These are phyloP conservation scores for Synanthedon myopaeformis DNA, from an alignment of 2,888 invertebrate genomes.

Conservation along the genomic window DNA sequence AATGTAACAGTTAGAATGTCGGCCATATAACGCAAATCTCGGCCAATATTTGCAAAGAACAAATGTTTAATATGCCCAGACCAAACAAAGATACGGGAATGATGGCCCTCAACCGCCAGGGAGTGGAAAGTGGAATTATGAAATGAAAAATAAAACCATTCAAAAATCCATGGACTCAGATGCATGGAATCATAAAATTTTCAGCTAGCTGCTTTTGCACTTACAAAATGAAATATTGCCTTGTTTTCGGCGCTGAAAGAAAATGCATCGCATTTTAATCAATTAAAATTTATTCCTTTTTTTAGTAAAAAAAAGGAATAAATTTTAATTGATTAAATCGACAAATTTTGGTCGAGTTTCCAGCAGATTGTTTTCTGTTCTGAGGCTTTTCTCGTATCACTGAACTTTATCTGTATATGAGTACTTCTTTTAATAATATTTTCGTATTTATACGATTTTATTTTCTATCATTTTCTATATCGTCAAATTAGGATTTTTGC, in stretches of 20 bases:
- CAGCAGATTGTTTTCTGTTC: too few relatives aligned
- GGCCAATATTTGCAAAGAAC: constrained; percentile 29
- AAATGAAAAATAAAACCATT: constrained; percentile 40
- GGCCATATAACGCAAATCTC: constrained; percentile 27
- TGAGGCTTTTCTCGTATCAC: too few relatives aligned
- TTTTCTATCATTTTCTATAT: too few relatives aligned
- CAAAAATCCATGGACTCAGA: constrained; percentile 36
- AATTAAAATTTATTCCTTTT: not conserved
- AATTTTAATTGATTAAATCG: too few relatives aligned
- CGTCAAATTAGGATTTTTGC: too few relatives aligned
- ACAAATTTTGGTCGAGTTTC: too few relatives aligned
- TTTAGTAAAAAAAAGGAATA: too few relatives aligned
- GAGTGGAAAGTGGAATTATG: constrained; percentile 26
- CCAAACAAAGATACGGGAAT: constrained; percentile 35
- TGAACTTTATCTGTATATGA: too few relatives aligned
- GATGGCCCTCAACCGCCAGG: constrained; percentile 21
- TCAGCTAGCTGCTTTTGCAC: constrained; percentile 42
- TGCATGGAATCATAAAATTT: constrained; percentile 44
- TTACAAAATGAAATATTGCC: constrained; percentile 44
- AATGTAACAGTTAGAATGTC: constrained; percentile 9
- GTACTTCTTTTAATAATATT: too few relatives aligned
- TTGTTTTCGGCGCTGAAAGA: constrained; percentile 22
- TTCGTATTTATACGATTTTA: too few relatives aligned
- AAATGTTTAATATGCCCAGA: constrained; percentile 39
- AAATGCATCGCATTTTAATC: not conserved